Percentiles rank a stretch among this genome's conserved stretches.
Conservation (phyloP, 2,797 vertebrate genomes). For the Etheostoma perlongum region DNA sequence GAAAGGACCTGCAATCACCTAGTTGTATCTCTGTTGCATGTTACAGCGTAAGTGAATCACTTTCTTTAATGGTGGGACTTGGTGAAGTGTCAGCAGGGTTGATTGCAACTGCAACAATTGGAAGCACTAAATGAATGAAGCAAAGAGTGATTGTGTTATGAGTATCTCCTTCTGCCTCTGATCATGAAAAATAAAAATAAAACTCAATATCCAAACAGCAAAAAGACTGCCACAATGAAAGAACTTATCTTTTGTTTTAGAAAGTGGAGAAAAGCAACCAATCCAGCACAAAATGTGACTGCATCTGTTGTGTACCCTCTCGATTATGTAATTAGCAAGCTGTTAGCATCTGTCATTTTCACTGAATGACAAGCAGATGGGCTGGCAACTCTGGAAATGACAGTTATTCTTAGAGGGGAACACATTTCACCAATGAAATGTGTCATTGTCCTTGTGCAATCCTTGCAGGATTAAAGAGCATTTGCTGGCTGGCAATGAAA, state of each 20-base stretch:
- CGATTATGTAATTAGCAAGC: constrained; percentile 59
- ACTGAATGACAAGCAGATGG: constrained; percentile 56
- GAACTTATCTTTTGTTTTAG: constrained; percentile 37
- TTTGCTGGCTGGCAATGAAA: constrained; percentile 7
- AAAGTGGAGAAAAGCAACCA: constrained; percentile 9
- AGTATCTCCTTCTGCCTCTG: constrained; percentile 19
- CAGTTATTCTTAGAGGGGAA: constrained; percentile 21
- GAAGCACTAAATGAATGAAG: constrained; percentile 18
- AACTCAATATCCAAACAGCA: constrained; percentile 20
- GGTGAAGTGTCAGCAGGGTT: constrained; percentile 20
- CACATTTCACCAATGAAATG: constrained; percentile 20
- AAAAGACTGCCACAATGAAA: constrained; percentile 10
- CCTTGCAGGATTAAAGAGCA: neutral
- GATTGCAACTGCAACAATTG: constrained; percentile 38
- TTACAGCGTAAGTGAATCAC: constrained; percentile 24
- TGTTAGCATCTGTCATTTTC: constrained; percentile 52
- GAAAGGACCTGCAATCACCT: constrained; percentile 6
- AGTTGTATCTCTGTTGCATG: constrained; percentile 11
- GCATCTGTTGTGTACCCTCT: constrained; percentile 38
- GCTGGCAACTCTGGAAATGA: constrained; percentile 34
- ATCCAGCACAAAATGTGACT: constrained; percentile 29
- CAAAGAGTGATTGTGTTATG: constrained; percentile 27
- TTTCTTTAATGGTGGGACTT: constrained; percentile 25
- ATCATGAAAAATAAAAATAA: constrained; percentile 10
- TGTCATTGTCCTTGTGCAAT: constrained; percentile 15